Conservation (phyloP, 1,140 invertebrate species). For the Drosophila kikkawai region DNA sequence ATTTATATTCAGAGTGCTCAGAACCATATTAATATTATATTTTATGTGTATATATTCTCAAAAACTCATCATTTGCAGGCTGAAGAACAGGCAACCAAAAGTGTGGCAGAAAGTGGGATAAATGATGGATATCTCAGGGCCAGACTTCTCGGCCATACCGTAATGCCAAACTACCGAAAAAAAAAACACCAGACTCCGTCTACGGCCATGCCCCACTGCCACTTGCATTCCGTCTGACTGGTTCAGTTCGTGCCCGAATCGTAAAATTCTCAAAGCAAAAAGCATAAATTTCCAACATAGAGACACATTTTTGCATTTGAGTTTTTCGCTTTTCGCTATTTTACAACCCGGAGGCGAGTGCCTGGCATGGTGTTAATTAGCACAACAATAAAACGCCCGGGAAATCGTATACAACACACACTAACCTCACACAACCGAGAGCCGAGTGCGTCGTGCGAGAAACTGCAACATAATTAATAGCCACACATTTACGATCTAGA, state of each 20-base stretch:
- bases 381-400: constrained; percentile 63
- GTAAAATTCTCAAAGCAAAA: constrained; percentile 40
- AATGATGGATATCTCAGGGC: constrained; percentile 25
- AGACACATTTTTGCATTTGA: constrained; percentile 41
- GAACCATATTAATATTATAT: constrained; percentile 22
- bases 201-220: constrained; percentile 40
- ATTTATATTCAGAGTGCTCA: constrained; percentile 37
- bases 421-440: constrained; percentile 72
- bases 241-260: constrained; percentile 36
- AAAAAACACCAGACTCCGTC: constrained; percentile 34
- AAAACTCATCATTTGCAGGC: constrained; percentile 22
- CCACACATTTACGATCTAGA: constrained; percentile 28
- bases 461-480: constrained; percentile 63
- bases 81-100: constrained; percentile 19
- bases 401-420: constrained; percentile 21
- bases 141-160: constrained; percentile 31
- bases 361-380: constrained; percentile 65
- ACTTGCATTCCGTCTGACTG: constrained; percentile 44
- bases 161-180: constrained; percentile 9
- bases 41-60: background rate
- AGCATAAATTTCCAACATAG: constrained; percentile 56
- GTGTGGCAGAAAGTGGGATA: constrained; percentile 30
- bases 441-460: constrained; percentile 20
- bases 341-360: constrained; percentile 49
- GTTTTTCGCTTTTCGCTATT: constrained; percentile 37